Base-by-base conservation (phyloP, 2,888 invertebrate species). In the Hyposoter dolosus region DNA sequence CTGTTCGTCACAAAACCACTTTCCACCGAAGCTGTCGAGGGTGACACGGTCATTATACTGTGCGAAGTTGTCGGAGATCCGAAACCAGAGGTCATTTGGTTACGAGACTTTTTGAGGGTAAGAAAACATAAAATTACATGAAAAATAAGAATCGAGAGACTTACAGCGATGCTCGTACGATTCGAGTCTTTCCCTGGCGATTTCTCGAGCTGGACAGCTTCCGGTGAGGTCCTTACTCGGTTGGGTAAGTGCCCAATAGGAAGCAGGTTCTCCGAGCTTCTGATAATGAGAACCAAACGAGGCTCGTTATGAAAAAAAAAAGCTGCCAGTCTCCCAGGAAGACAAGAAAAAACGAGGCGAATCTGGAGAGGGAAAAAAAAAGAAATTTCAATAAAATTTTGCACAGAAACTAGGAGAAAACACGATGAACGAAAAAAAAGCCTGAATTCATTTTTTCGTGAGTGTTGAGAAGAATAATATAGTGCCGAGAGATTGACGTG, bases 41-140 rank as follows among this genome's bases (percentile, higher is more conserved):
- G 98, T 0, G 98, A 98, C 92, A 97, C 97, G 23, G 97, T 98
- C 78, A 96, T 97, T 77, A 97, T 99, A 88, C 95, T 96, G 85
- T 98, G 98, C 91, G 98, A 98, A 93, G 98, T 99, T 28, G 96
- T 97, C 53, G 98, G 98, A 0, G 97, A 98, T 94, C 98, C 98
- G 0, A 97, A 97, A 92, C 98, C 98, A 32, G 97, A 98, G 90
- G 97, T 98, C 19, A 96, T 97, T 89, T 98, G 98, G 98, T 95
- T 98, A 2, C 95, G 98, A 90, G 98, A 98, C 94, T 97, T 97
- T 94, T 95, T 98, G 45, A 98, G 97, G 96, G 98, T 98, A 95
- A 95, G 77, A n/a, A 35, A 12, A 12, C 7, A 63, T 3, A 23
- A 60, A 60, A 28, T 60, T 5, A 4, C 1, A 15, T 28, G 19